Conservation (phyloP, 2,113 vertebrate genomes). For the Phoxinus phoxinus region DNA sequence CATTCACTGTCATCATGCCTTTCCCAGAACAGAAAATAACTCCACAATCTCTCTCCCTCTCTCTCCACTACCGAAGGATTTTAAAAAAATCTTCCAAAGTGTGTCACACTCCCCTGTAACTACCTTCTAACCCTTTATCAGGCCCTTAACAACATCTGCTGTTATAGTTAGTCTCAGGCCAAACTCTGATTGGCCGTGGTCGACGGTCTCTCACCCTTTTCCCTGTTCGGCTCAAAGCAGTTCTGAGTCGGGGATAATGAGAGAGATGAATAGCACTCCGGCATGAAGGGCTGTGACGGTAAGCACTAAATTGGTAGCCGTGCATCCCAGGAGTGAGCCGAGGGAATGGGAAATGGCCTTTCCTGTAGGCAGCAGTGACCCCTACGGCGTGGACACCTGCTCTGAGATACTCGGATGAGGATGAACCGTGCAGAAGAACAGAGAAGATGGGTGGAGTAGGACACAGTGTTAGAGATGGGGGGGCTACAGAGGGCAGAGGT, state of each 20-base stretch:
- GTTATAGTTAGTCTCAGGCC: conserved; percentile 30
- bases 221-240: conserved; percentile 55
- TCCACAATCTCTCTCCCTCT: background rate
- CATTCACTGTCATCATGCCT: conserved; percentile 41
- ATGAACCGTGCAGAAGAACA: conserved; percentile 15
- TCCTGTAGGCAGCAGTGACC: conserved; percentile 59
- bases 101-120: conserved; percentile 17
- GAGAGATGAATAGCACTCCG: conserved; percentile 67
- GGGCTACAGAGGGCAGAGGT: background rate
- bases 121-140: conserved; percentile 43
- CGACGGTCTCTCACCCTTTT: conserved; percentile 31
- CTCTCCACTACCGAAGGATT: conserved; percentile 3
- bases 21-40: conserved; percentile 51
- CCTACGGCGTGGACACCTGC: conserved; percentile 60
- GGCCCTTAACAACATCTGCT: conserved; percentile 36
- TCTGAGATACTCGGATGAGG: conserved; percentile 1
- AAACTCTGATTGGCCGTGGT: conserved; percentile 49
- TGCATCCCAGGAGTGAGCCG: conserved; percentile 57
- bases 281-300: conserved; percentile 54
- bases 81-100: conserved; percentile 18
- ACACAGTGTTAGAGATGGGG: too few relatives aligned
- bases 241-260: conserved; percentile 69
- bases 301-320: conserved; percentile 66
- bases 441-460: background rate
- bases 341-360: conserved; percentile 50